Percentiles rank a stretch among this genome's conserved stretches.
These are phyloP conservation scores for Synergus gifuensis DNA, from an alignment of 2,888 invertebrate species.

Conservation along the genomic window DNA sequence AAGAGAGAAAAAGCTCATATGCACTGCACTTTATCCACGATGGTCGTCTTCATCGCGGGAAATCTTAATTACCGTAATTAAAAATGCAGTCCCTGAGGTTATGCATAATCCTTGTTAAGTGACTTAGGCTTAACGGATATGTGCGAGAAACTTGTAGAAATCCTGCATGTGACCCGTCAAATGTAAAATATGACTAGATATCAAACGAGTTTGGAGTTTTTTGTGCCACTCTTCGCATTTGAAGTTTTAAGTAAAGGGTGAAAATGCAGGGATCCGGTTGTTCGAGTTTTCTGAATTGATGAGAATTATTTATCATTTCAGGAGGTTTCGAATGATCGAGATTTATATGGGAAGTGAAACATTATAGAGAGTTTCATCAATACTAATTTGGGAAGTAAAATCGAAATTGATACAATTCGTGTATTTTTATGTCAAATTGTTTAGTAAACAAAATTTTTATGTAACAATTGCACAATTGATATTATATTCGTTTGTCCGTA, in stretches of 20 bases:
- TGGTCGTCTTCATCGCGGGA: background rate
- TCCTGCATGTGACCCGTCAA: background rate
- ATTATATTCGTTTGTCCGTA: background rate
- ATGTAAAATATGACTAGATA: background rate
- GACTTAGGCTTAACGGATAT: background rate
- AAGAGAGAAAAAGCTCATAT: background rate
- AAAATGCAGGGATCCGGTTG: constrained; percentile 2
- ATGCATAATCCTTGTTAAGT: background rate
- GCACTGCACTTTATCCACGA: background rate
- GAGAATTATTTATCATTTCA: background rate
- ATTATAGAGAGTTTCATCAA: background rate
- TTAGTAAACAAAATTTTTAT: background rate
- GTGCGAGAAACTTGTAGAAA: background rate
- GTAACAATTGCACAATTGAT: background rate
- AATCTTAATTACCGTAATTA: background rate
- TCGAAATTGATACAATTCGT: background rate
- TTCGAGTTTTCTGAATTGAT: constrained; percentile 6
- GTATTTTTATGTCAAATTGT: too few relatives aligned
- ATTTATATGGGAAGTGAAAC: background rate
- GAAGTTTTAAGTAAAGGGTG: constrained; percentile 2
- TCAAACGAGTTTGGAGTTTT: background rate
- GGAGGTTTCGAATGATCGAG: background rate
- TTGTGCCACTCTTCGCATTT: background rate
- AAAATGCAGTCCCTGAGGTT: background rate
- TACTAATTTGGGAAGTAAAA: background rate